phyloP scores from a whole-genome alignment of 1,140 invertebrate species.

The Pogonognathellus flavescens region DNA sequence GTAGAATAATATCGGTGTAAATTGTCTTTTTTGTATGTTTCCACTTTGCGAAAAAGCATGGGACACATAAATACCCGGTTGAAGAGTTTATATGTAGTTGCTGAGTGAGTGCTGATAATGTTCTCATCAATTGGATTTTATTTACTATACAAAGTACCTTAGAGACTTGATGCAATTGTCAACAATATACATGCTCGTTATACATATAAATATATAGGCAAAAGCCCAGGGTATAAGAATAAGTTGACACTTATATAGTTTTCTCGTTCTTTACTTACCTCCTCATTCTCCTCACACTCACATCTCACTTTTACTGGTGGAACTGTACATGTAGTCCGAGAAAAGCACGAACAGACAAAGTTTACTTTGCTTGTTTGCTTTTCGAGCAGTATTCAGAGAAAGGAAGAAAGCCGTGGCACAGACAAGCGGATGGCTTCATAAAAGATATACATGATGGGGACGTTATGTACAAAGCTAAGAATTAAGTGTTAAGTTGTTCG shows the following conservation, averaged over 20 bases:
- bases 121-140: constrained; percentile 50
- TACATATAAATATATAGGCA: no score
- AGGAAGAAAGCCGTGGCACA: not conserved
- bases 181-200: not conserved
- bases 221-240: no score
- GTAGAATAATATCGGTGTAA: no score
- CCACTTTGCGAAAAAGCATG: no score
- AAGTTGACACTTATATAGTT: not conserved
- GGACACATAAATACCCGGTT: not conserved
- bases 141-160: constrained; percentile 7
- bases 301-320: not conserved
- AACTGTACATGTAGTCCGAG: not conserved
- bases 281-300: constrained; percentile 15
- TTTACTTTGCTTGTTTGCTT: constrained; percentile 34
- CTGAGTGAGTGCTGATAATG: constrained; percentile 30
- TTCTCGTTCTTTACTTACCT: not conserved
- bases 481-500: constrained; percentile 48
- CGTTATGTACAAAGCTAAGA: constrained; percentile 46
- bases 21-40: no score
- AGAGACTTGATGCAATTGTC: constrained; percentile 7
- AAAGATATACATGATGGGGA: constrained; percentile 31
- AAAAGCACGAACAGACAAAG: not conserved
- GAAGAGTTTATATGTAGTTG: not conserved
- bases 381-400: not conserved
- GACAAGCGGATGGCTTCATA: constrained; percentile 29